Percentiles rank a stretch among this genome's conserved stretches.
These are phyloP conservation scores for Chaetogeoica ovagalla DNA, from an alignment of 2,888 invertebrate genomes.

Conservation along the genomic window DNA sequence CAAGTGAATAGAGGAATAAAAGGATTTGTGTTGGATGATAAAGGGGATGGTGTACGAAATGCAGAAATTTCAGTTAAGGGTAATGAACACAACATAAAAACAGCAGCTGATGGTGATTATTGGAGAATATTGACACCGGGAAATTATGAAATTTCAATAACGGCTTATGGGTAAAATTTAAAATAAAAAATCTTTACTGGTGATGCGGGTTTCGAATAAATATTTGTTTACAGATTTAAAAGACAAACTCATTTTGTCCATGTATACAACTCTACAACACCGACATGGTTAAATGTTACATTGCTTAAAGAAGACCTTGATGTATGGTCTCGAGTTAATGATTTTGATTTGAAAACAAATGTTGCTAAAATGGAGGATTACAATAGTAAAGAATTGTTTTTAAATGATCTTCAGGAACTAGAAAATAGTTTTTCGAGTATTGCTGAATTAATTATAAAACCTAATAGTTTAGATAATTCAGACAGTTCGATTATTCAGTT, in stretches of 20 bases:
- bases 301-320: slow-evolving; percentile 78
- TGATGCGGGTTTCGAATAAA: neutral
- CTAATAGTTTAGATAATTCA: slow-evolving; percentile 63
- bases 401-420: slow-evolving; percentile 68
- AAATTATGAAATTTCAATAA: slow-evolving; percentile 76
- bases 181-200: neutral
- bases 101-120: slow-evolving; percentile 81
- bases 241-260: slow-evolving; percentile 67
- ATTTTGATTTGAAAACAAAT: slow-evolving; percentile 63
- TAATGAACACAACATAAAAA: slow-evolving; percentile 71
- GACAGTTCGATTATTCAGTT: slow-evolving; percentile 67
- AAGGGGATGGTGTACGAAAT: slow-evolving; percentile 71
- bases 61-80: slow-evolving; percentile 78
- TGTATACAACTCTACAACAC: slow-evolving; percentile 61
- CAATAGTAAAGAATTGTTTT: slow-evolving; percentile 69
- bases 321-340: slow-evolving; percentile 82
- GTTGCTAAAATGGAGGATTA: slow-evolving; percentile 62
- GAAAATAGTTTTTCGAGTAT: slow-evolving; percentile 70
- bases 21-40: slow-evolving; percentile 83
- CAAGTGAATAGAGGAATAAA: slow-evolving; percentile 85
- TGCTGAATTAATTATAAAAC: slow-evolving; percentile 67
- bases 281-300: slow-evolving; percentile 66
- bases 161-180: slow-evolving; percentile 67
- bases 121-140: slow-evolving; percentile 90
- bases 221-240: slow-evolving; percentile 64